Evolutionary conservation across 1,140 invertebrate species (phyloP).

Genomic region (Colletes gigas): DNA sequence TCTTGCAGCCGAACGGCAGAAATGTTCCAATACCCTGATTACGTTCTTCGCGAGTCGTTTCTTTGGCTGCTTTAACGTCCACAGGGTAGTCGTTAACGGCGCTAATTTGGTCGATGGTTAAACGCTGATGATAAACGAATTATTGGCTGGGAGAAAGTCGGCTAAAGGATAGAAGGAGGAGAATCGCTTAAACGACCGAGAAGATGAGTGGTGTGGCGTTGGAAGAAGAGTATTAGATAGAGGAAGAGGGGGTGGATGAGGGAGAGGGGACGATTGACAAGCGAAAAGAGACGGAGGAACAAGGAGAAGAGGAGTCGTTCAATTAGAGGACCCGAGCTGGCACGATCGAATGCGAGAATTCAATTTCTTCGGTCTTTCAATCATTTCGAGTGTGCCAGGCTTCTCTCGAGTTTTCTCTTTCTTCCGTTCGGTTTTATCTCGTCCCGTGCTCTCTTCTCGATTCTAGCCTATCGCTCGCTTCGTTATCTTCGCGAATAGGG

Average conservation of each 20-base stretch:
- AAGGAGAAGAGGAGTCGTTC: conserved; percentile 67
- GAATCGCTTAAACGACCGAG: conserved; percentile 38
- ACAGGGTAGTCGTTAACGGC: conserved; percentile 21
- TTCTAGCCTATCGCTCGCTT: conserved; percentile 47
- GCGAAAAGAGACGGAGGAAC: conserved; percentile 34
- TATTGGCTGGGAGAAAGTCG: conserved; percentile 36
- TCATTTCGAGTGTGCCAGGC: conserved; percentile 66
- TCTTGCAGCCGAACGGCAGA: neutral
- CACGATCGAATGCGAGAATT: conserved; percentile 70
- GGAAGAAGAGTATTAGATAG: neutral
- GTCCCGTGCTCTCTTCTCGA: conserved; percentile 40
- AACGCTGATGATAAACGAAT: conserved; percentile 61
- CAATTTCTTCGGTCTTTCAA: conserved; percentile 73
- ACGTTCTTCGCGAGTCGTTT: conserved; percentile 16
- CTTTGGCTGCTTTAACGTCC: conserved; percentile 17
- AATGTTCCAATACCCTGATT: conserved; percentile 17
- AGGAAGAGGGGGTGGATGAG: neutral
- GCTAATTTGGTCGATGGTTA: conserved; percentile 46
- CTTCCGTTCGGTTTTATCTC: conserved; percentile 37
- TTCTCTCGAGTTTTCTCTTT: conserved; percentile 49
- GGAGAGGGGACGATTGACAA: conserved; percentile 20
- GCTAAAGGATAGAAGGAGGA: conserved; percentile 13
- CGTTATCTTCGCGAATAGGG: conserved; percentile 55
- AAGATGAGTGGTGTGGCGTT: conserved; percentile 19
- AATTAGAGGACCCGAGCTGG: conserved; percentile 67